Percentiles rank a stretch among this genome's conserved stretches.
Conservation (phyloP, 2,113 vertebrate species). For the Salvelinus sp. region DNA sequence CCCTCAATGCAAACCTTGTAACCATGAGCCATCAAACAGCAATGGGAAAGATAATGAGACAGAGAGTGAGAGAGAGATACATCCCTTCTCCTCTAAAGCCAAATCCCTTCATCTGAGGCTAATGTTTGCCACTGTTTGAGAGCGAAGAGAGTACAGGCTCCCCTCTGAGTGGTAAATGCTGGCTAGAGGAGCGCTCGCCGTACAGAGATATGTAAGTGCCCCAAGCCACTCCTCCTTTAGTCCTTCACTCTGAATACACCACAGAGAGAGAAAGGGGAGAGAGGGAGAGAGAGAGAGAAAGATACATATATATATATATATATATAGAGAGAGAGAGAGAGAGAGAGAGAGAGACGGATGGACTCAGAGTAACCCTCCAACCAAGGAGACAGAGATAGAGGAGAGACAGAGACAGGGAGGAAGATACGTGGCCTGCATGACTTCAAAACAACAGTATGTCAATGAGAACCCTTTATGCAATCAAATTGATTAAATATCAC, state of each 20-base stretch:
- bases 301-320: too few relatives aligned
- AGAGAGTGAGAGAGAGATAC: slow-evolving; percentile 5
- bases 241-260: slow-evolving; percentile 10
- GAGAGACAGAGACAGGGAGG: slow-evolving; percentile 27
- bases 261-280: not conserved
- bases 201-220: slow-evolving; percentile 40
- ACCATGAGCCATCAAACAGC: slow-evolving; percentile 19
- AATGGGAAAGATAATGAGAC: slow-evolving; percentile 33
- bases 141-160: slow-evolving; percentile 28
- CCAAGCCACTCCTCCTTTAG: slow-evolving; percentile 36
- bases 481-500: not conserved
- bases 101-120: slow-evolving; percentile 50
- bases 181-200: slow-evolving; percentile 17
- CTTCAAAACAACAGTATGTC: slow-evolving; percentile 41
- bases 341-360: slow-evolving; percentile 44
- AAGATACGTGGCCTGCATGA: slow-evolving; percentile 47
- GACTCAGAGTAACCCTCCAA: slow-evolving; percentile 1
- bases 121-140: slow-evolving; percentile 15
- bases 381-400: not conserved
- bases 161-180: slow-evolving; percentile 29
- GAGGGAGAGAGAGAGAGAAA: slow-evolving; percentile 8
- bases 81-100: slow-evolving; percentile 27
- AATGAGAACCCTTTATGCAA: not conserved
- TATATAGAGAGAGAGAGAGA: slow-evolving; percentile 1
- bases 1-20: slow-evolving; percentile 26